Percentiles rank a stretch among this genome's conserved stretches.
phyloP scores from a whole-genome alignment of 2,113 vertebrate species.

The Strigops habroptila region DNA sequence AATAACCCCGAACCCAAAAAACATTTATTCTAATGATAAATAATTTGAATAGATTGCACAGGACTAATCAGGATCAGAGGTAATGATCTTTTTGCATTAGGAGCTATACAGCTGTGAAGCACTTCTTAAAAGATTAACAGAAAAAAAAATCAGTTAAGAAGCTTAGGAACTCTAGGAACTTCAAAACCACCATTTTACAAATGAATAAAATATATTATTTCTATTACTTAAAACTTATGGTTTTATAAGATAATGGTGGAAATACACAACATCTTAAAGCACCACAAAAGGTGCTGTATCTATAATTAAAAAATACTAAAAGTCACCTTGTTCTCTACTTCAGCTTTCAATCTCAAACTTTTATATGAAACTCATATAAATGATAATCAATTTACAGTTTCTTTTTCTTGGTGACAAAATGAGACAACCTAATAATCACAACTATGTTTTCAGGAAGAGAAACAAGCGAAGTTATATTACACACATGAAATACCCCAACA shows the following conservation, averaged over 20 bases:
- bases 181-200: not conserved
- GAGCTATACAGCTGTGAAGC: not conserved
- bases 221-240: not conserved
- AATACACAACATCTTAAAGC: not conserved
- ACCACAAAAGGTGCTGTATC: not conserved
- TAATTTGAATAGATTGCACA: not conserved
- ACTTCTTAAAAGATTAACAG: not conserved
- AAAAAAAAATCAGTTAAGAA: not conserved
- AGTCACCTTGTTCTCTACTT: not conserved
- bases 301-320: not conserved
- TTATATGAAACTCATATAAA: not conserved
- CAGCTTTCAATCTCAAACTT: not conserved
- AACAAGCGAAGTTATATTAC: not conserved
- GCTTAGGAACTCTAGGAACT: not conserved
- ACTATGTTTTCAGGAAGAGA: accelerated
- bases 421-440: not conserved
- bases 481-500: accelerated
- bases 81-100: not conserved
- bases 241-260: not conserved
- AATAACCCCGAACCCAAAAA: too few species aligned
- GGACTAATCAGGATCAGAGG: not conserved
- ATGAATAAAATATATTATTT: not conserved
- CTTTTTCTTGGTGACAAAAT: not conserved
- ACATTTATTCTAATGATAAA: not conserved
- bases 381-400: not conserved